Evolutionary conservation across 2,113 vertebrate species (phyloP), one percentile per base, ranked within the genome.

Genomic region (Struthio camelus): DNA sequence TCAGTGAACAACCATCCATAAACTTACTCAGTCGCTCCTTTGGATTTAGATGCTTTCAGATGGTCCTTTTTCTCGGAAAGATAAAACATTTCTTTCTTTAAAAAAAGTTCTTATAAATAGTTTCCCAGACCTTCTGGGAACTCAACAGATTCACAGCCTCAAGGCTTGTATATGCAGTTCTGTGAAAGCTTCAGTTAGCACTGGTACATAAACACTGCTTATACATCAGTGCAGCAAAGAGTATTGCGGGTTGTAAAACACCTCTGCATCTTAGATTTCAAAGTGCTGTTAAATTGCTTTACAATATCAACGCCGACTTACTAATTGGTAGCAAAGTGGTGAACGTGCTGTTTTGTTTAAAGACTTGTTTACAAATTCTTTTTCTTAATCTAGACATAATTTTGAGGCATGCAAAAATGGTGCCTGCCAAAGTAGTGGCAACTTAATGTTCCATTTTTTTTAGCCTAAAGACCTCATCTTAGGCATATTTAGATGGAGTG

Each of bases 11-110:
- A 23, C 20, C 2, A 0, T 38, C 58, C 44, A 51, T 59, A 65
- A 79, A 70, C 5, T 76, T 67, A 62, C 30, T 64, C 1, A 1
- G 11, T 54, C 18, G 56, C 48, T 89, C 28, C 25, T 92, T 46
- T 67, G 66, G 64, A 76, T 92, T 85, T 44, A 59, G 62, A 71
- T 67, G 11, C 73, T 88, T 58, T 85, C 38, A 88, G 48, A 65
- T 16, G 20, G 5, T 28, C 5, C 4, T 12, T 83, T 86, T 88
- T 80, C 8, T 40, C 90, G 61, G 82, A 75, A 92, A 79, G 30
- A 53, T 34, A 32, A 32, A 59, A 59, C 56, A 34, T 59, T 19
- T 32, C 28, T 58, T 59, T 59, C 32, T 59, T 59, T 59, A 23
- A 40, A 32, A 44, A 58, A 77, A 16, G 12, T 64, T 85, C 16